Evolutionary conservation across 2,797 vertebrate genomes (phyloP).

Genomic region (Alauda arvensis): DNA sequence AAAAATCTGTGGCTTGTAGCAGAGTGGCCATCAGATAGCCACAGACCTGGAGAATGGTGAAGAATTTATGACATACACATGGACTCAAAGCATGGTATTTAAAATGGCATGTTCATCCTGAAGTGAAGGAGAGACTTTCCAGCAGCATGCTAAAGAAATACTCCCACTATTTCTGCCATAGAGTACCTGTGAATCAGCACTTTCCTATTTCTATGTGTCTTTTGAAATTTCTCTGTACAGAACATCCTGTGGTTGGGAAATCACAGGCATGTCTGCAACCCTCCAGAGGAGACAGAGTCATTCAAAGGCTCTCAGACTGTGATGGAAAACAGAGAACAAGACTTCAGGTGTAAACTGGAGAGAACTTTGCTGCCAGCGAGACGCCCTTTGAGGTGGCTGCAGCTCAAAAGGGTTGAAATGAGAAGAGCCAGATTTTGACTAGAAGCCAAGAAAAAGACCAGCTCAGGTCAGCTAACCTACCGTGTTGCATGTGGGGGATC

Average conservation of each 20-base stretch:
- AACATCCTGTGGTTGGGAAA: not conserved
- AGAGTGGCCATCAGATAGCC: not conserved
- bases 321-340: not conserved
- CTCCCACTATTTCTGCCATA: not conserved
- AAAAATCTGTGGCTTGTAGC: not conserved
- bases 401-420: slow-evolving; percentile 12
- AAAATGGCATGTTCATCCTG: not conserved
- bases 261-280: not conserved
- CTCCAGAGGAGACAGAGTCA: not conserved
- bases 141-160: not conserved
- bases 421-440: not conserved
- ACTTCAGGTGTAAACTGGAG: not conserved
- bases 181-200: not conserved
- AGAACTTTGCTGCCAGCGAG: slow-evolving; percentile 7
- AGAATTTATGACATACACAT: not conserved
- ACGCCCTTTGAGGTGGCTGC: not conserved
- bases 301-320: not conserved
- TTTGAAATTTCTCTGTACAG: slow-evolving; percentile 25
- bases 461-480: not conserved
- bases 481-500: not conserved
- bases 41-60: not conserved
- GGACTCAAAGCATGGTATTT: not conserved
- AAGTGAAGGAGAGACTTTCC: not conserved
- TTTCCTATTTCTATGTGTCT: not conserved
- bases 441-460: not conserved